Evolutionary conservation across 2,888 invertebrate species (phyloP), one percentile per base, ranked within the genome.

Genomic region (Carterocephalus palaemon): DNA sequence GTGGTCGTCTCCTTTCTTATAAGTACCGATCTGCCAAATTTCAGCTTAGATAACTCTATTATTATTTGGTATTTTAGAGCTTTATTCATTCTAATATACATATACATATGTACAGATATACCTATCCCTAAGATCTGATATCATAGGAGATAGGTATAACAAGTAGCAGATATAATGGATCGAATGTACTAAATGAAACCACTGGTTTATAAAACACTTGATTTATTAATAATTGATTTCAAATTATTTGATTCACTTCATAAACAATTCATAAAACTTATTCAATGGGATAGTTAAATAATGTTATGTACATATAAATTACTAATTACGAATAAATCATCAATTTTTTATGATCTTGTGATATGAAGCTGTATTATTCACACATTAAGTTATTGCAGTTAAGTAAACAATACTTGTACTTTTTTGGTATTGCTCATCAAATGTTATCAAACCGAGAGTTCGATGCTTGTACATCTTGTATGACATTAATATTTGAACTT

Each of bases 241-340:
- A 72, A 74, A 56, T 67, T 68, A 73, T 74, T 77, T 72, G 80
- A 58, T 77, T 59, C 77, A 77, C 69, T 76, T 73, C 70, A 64
- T 77, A 78, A 75, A 66, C 70, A 75, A 74, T 67, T 56, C 67
- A 70, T 69, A 71, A 73, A 79, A 71, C 68, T 72, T 73, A 75
- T 64, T 57, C 59, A 70, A 70, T 67, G 64, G 69, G 64, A 67
- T 65, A 72, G 61, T 72, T 70, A 73, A 70, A 73, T 68, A 70
- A 64, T 66, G 38, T 54, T 66, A 73, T 69, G 57, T 72, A 74
- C 65, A 65, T 63, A 64, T 61, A 66, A 65, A 53, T 58, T 59
- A 53, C 49, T 58, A 51, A 66, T 62, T 64, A 64, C 58, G 61
- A 71, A 68, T 65, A 67, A 66, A 61, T 64, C 52, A 63, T 64